These are phyloP conservation scores for Sapajus apella DNA, from an alignment of 2,113 vertebrate genomes.

Conservation along the genomic window DNA sequence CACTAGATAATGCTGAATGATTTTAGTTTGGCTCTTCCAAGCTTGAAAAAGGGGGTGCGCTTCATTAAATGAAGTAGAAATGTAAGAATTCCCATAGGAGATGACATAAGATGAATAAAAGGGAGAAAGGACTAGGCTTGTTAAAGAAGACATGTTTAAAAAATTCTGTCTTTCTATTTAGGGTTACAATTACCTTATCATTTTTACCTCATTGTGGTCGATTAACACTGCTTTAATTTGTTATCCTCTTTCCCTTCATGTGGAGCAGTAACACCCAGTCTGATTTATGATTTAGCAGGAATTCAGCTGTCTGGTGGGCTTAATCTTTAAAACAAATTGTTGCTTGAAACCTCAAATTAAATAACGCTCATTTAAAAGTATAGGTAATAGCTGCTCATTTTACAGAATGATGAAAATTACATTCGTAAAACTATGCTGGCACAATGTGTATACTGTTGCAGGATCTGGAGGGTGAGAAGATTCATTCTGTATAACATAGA, in stretches of 20 bases:
- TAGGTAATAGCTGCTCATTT: background rate
- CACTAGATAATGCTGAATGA: background rate
- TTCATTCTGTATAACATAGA: background rate
- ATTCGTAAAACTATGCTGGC: background rate
- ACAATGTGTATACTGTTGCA: background rate
- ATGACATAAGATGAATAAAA: background rate
- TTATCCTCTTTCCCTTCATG: background rate
- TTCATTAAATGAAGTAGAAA: background rate
- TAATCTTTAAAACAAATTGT: background rate
- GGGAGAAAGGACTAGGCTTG: background rate
- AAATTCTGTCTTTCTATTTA: constrained; percentile 32
- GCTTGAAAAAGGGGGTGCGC: background rate
- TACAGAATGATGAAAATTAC: background rate
- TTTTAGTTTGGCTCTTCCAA: background rate
- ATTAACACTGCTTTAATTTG: background rate
- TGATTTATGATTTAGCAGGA: background rate
- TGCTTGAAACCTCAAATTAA: constrained; percentile 3
- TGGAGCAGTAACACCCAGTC: background rate
- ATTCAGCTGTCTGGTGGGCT: background rate
- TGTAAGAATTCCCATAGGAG: background rate
- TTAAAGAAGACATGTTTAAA: background rate
- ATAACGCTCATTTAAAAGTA: background rate
- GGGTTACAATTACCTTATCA: background rate
- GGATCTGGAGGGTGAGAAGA: background rate
- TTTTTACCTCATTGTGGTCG: background rate